Evolutionary conservation across 2,113 vertebrate species (phyloP).

Genomic region (Alaudala cheleensis): DNA sequence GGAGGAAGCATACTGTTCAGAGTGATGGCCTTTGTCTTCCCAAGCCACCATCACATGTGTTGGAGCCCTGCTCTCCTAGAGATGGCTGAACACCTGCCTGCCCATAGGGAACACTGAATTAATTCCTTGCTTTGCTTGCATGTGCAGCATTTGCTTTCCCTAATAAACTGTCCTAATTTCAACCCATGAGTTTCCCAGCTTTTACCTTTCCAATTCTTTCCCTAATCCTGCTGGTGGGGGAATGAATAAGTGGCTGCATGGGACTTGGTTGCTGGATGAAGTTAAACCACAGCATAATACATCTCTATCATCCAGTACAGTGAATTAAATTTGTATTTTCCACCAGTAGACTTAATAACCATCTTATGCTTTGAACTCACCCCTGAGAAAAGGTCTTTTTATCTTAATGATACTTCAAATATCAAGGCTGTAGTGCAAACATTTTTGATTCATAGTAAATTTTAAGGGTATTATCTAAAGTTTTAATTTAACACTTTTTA

Average conservation of each 20-base stretch:
- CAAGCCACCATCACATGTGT: neutral
- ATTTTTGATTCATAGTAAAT: neutral
- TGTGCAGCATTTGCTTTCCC: neutral
- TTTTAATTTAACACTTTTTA: neutral
- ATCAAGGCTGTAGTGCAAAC: neutral
- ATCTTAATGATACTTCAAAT: neutral
- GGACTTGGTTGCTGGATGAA: neutral
- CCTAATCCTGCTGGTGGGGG: neutral
- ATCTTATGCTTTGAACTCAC: neutral
- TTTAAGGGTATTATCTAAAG: neutral
- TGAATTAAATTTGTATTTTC: neutral
- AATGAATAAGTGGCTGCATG: neutral
- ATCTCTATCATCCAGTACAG: neutral
- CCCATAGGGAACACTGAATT: neutral
- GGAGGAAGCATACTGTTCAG: neutral
- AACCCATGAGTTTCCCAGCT: neutral
- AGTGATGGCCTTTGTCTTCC: neutral
- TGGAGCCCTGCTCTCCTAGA: neutral
- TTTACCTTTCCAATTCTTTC: neutral
- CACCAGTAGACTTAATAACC: neutral
- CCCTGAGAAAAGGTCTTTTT: neutral
- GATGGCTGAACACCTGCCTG: neutral
- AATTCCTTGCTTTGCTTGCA: neutral
- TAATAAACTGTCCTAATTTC: neutral
- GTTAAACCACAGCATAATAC: neutral